phyloP scores from a whole-genome alignment of 1,140 invertebrate species.

The Helicoverpa armigera region DNA sequence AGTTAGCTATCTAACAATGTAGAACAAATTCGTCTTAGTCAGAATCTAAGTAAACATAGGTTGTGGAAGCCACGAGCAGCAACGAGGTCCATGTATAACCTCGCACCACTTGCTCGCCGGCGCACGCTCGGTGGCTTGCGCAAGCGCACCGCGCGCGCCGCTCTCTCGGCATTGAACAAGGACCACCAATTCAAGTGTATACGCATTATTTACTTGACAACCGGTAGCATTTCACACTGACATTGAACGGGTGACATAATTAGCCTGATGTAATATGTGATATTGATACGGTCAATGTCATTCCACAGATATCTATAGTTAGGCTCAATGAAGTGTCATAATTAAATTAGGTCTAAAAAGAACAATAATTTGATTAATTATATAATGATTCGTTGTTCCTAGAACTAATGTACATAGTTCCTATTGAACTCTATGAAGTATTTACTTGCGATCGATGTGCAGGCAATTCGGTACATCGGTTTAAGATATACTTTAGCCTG shows the following conservation, averaged over 20 bases:
- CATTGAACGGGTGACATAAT: constrained; percentile 40
- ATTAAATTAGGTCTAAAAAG: background rate
- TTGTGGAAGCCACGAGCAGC: constrained; percentile 17
- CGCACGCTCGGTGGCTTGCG: constrained; percentile 58
- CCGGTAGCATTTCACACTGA: constrained; percentile 47
- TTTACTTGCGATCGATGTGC: no score
- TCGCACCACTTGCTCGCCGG: constrained; percentile 78
- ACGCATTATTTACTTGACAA: constrained; percentile 45
- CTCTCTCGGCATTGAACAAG: constrained; percentile 82
- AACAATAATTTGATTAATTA: no score
- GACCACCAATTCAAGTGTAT: constrained; percentile 54
- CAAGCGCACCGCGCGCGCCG: constrained; percentile 61
- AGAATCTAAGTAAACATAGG: constrained; percentile 22
- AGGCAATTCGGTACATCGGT: no score
- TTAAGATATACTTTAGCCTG: no score
- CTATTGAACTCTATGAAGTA: no score
- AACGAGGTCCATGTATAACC: constrained; percentile 75
- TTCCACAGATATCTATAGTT: background rate
- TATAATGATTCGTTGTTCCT: no score
- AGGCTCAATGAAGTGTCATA: background rate
- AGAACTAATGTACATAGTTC: no score
- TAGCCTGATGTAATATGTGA: constrained; percentile 37
- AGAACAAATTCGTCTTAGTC: background rate
- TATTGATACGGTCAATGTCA: constrained; percentile 29
- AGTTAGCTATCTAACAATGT: no score